phyloP scores from a whole-genome alignment of 2,113 vertebrate genomes.

The Sterrhoptilus dennistouni region DNA sequence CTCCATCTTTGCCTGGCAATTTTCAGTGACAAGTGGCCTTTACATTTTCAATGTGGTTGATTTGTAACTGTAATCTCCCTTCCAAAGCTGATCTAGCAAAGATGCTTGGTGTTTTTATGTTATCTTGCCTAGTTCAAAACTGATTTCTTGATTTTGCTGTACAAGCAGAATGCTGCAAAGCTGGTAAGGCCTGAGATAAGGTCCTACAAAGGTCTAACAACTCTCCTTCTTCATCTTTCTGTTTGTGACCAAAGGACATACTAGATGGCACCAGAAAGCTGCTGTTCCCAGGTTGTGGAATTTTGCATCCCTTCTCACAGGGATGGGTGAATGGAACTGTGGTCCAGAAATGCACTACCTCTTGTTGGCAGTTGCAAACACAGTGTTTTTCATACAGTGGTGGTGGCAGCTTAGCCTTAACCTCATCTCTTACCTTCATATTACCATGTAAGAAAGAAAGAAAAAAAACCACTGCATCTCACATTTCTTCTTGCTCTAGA shows the following conservation, averaged over 20 bases:
- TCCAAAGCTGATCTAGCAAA: background rate
- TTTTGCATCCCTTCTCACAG: background rate
- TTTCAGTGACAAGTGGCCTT: background rate
- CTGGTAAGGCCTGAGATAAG: background rate
- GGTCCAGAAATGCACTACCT: background rate
- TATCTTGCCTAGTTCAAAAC: background rate
- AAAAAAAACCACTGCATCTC: background rate
- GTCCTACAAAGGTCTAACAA: background rate
- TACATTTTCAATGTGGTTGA: background rate
- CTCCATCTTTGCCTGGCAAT: background rate
- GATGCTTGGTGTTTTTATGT: background rate
- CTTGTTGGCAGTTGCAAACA: background rate
- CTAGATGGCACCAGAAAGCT: background rate
- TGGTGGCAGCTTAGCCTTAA: background rate
- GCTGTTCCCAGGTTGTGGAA: background rate
- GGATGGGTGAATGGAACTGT: background rate
- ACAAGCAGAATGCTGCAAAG: background rate
- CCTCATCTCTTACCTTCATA: background rate
- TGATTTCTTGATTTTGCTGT: background rate
- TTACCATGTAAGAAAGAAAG: background rate
- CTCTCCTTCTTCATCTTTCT: background rate
- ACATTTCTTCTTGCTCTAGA: slow-evolving; percentile 17
- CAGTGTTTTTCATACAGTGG: background rate
- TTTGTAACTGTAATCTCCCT: background rate
- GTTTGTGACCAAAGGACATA: background rate